Conservation (phyloP, 2,888 invertebrate genomes). For the Platycheirus albimanus region DNA sequence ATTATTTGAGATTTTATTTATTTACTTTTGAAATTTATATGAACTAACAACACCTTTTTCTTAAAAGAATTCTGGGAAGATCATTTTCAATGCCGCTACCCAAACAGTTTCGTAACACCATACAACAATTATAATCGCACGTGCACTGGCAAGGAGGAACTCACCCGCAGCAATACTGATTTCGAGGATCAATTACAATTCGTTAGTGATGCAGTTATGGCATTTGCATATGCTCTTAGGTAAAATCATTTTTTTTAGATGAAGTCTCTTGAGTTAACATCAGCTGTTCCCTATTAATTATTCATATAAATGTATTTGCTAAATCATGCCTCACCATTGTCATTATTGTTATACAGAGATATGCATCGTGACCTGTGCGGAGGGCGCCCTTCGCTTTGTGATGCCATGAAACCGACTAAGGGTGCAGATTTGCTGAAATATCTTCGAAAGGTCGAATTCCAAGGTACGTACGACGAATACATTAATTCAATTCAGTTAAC, state of each 20-base stretch:
- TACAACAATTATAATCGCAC: slow-evolving; percentile 89
- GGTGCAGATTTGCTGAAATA: slow-evolving; percentile 93
- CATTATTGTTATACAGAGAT: too few relatives aligned
- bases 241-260: slow-evolving; percentile 80
- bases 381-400: slow-evolving; percentile 90
- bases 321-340: neutral
- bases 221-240: slow-evolving; percentile 95
- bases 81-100: slow-evolving; percentile 94
- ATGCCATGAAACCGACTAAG: slow-evolving; percentile 94
- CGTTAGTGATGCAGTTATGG: slow-evolving; percentile 97
- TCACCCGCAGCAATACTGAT: slow-evolving; percentile 90
- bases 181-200: slow-evolving; percentile 98
- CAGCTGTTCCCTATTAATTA: too few relatives aligned
- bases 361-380: slow-evolving; percentile 93
- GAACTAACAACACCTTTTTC: too few relatives aligned
- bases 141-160: slow-evolving; percentile 91
- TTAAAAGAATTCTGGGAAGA: slow-evolving; percentile 99
- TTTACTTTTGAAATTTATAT: too few relatives aligned
- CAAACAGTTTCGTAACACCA: slow-evolving; percentile 90
- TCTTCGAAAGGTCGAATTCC: slow-evolving; percentile 92
- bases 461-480: slow-evolving; percentile 90
- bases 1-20: too few relatives aligned
- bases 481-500: too few relatives aligned
- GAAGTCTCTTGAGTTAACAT: too few relatives aligned
- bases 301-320: neutral